Base-by-base conservation (phyloP, 2,113 vertebrate species). In the Callipepla squamata region DNA sequence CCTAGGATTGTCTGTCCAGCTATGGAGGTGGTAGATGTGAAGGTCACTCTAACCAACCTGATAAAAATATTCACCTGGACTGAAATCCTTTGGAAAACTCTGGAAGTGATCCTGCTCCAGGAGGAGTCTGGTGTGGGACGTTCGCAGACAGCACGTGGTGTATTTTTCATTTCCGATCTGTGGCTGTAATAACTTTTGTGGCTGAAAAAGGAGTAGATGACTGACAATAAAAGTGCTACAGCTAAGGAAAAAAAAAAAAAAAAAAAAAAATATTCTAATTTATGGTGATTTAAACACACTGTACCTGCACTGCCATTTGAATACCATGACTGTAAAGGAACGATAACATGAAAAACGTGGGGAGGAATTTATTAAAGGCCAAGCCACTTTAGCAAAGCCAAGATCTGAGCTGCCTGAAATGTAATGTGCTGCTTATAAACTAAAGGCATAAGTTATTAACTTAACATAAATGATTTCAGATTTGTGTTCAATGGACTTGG, bases 391-490 rank as follows among this genome's bases (percentile, higher is more conserved):
- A 95, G 85, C 90, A 88, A 94, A 96, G 93, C 87, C 87, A 88
- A 85, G 96, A 95, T 96, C 93, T 94, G 94, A 96, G 91, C 82
- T 91, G 91, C 87, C 90, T 96, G 93, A 94, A 92, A 96, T 91
- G 90, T 88, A 95, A 96, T 93, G 94, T 0, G 44, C 65, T 94
- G 93, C 95, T 96, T 96, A 96, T 96, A 96, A 96, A 95, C 93
- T 86, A 90, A 80, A 96, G 92, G 93, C 91, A 94, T 89, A 95
- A 90, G 79, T 95, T 96, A 95, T 96, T 97, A 97, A 96, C 95
- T 95, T 95, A 96, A 96, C 77, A 78, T 96, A 97, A 97, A 96
- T 96, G 95, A 97, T 96, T 96, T 96, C 96, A 95, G 96, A 96
- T 96, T 97, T 95, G 91, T 94, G 95, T 96, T 97, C 95, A 96